Evolutionary conservation across 2,113 vertebrate species (phyloP).

Genomic region (Oophaga pumilio): DNA sequence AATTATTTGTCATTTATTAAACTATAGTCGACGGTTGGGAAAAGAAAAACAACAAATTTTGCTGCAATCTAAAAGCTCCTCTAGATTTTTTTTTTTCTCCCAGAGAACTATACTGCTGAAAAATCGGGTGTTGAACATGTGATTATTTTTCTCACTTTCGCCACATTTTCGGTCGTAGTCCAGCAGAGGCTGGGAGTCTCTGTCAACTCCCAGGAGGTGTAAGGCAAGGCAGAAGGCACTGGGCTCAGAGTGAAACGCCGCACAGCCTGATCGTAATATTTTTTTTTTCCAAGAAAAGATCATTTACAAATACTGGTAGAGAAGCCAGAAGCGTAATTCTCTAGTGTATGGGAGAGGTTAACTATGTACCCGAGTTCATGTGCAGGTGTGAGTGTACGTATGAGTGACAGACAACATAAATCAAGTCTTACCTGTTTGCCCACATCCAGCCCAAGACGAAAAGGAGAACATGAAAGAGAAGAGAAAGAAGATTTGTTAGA

Average conservation of each 20-base stretch:
- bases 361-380: neutral
- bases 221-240: neutral
- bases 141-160: conserved; percentile 43
- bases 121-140: conserved; percentile 36
- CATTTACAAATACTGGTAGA: conserved; percentile 8
- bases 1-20: too few species aligned
- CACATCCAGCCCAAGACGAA: conserved; percentile 17
- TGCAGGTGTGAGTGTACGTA: conserved; percentile 12
- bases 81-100: neutral
- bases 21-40: too few species aligned
- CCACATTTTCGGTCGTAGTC: conserved; percentile 5
- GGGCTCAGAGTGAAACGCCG: neutral
- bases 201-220: neutral
- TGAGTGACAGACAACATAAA: conserved; percentile 40
- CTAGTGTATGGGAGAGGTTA: conserved; percentile 17
- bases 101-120: neutral
- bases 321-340: conserved; percentile 10
- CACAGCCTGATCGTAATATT: conserved; percentile 25
- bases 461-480: neutral
- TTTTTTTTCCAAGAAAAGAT: conserved; percentile 38
- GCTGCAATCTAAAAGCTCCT: too few species aligned
- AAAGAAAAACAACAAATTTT: too few species aligned
- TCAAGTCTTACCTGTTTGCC: conserved; percentile 50
- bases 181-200: neutral
- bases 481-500: conserved; percentile 39